These are phyloP conservation scores for Ernsta delagoae DNA, from an alignment of 2,888 invertebrate genomes.

Conservation along the genomic window DNA sequence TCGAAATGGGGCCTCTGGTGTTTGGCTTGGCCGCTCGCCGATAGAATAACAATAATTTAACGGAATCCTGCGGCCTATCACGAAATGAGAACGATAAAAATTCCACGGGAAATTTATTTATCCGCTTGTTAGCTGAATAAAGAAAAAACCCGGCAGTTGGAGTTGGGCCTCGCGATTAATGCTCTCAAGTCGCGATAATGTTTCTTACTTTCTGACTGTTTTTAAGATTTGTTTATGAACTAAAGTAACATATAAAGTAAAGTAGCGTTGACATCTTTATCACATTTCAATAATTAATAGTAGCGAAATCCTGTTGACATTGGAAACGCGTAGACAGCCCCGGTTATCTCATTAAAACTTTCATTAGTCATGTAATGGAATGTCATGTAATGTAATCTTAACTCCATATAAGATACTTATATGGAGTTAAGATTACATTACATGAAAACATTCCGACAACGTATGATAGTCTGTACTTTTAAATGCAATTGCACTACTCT, in stretches of 20 bases:
- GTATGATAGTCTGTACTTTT: too few species aligned
- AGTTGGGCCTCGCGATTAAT: neutral
- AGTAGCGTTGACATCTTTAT: too few species aligned
- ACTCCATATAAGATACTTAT: too few species aligned
- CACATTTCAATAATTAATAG: too few species aligned
- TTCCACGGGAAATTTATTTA: conserved; percentile 30
- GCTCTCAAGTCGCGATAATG: neutral
- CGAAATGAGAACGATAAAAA: conserved; percentile 32
- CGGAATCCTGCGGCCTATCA: conserved; percentile 31
- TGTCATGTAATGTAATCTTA: too few species aligned
- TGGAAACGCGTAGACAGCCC: too few species aligned
- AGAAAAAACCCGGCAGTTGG: conserved; percentile 1
- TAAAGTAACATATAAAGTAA: neutral
- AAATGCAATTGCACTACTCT: too few species aligned
- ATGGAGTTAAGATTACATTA: too few species aligned
- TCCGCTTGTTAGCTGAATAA: conserved; percentile 13
- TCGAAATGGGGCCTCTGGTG: neutral
- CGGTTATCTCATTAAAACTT: too few species aligned
- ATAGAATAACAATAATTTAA: conserved; percentile 35
- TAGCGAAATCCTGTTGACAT: too few species aligned
- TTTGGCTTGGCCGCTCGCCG: conserved; percentile 18
- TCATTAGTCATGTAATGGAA: too few species aligned
- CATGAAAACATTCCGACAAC: too few species aligned
- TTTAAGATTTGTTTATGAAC: neutral
- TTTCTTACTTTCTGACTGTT: neutral